These are phyloP conservation scores for Dicrostonyx torquatus DNA, from an alignment of 2,797 vertebrate species.

Conservation along the genomic window DNA sequence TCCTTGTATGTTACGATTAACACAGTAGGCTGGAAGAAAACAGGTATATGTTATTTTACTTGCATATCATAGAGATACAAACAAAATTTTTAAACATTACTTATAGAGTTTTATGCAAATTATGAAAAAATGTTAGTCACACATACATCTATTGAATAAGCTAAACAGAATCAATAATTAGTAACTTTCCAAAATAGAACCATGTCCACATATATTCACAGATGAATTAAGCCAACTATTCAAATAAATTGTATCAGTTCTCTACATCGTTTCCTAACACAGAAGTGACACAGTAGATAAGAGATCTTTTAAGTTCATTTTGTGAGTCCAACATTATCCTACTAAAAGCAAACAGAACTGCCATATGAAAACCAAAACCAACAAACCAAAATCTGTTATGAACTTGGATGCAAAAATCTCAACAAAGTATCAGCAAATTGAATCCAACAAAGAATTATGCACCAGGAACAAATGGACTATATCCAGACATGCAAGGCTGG, in stretches of 20 bases:
- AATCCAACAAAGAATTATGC: background rate
- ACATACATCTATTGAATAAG: background rate
- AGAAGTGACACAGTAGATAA: background rate
- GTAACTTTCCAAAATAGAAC: constrained; percentile 8
- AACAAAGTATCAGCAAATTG: constrained; percentile 12
- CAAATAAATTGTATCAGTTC: constrained; percentile 1
- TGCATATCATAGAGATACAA: constrained; percentile 40
- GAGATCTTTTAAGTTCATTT: background rate
- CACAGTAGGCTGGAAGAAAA: constrained; percentile 91
- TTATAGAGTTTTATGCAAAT: constrained; percentile 22
- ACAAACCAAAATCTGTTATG: background rate
- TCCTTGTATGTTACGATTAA: constrained; percentile 98
- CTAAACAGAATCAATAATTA: background rate
- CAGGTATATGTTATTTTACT: constrained; percentile 60
- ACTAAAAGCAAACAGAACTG: constrained; percentile 26
- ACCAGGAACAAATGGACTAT: background rate
- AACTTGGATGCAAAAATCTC: background rate
- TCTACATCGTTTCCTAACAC: constrained; percentile 19
- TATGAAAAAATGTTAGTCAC: constrained; percentile 22
- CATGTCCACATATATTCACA: background rate
- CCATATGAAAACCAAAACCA: constrained; percentile 14
- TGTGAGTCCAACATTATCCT: background rate
- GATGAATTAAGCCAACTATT: constrained; percentile 32
- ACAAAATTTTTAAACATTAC: constrained; percentile 58
- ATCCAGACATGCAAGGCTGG: background rate